Conservation (phyloP, 2,113 vertebrate species). For the Fregetta grallaria region DNA sequence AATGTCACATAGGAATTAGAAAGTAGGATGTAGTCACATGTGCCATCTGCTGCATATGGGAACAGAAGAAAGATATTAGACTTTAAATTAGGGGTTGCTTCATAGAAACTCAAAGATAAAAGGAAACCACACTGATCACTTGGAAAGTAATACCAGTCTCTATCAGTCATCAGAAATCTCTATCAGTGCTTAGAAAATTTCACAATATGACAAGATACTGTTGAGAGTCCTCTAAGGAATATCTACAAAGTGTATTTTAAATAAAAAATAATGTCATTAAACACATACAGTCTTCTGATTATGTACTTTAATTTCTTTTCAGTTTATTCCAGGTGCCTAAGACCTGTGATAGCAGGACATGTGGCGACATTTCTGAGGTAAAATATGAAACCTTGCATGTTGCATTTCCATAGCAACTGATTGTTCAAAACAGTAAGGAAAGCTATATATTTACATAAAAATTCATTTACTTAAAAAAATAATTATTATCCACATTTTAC, state of each 20-base stretch:
- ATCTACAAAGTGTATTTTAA: constrained; percentile 10
- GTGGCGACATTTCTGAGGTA: not conserved
- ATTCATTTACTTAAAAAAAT: not conserved
- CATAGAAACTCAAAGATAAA: constrained; percentile 63
- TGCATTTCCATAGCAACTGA: not conserved
- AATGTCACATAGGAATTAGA: constrained; percentile 77
- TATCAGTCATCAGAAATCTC: constrained; percentile 14
- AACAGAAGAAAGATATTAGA: constrained; percentile 71
- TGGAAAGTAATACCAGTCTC: constrained; percentile 30
- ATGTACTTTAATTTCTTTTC: constrained; percentile 21
- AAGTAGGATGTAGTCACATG: constrained; percentile 68
- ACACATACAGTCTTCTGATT: not conserved
- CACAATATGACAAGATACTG: not conserved
- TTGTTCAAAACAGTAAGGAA: not conserved
- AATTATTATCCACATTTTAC: not conserved
- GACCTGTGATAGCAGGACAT: not conserved
- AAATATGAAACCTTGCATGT: not conserved
- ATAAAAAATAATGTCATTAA: constrained; percentile 9
- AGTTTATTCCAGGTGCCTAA: not conserved
- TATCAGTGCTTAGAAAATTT: constrained; percentile 36
- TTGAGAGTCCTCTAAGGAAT: not conserved
- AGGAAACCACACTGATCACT: constrained; percentile 34
- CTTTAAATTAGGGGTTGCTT: constrained; percentile 70
- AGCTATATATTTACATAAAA: not conserved
- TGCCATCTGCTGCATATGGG: constrained; percentile 70